A percentile compares a stretch with the other conserved stretches of the same genome.
Evolutionary conservation across 35 echinoderm and acorn worm genomes (phyloP).

Genomic region (Hemicentrotus pulcherrimus): DNA sequence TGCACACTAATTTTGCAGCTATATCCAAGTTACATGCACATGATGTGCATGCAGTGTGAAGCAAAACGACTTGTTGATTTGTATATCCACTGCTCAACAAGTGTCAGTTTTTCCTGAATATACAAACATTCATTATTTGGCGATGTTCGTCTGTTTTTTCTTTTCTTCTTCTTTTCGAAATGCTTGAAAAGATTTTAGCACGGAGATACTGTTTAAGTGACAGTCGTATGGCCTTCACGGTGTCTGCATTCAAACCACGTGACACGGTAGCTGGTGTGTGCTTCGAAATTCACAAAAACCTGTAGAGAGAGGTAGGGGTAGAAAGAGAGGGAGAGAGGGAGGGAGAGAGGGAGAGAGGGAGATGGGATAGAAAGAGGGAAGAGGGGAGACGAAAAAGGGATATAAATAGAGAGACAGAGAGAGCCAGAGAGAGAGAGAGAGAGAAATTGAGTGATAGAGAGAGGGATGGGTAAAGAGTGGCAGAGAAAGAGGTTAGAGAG

Average conservation of each 20-base stretch:
- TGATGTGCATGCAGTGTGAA: background rate
- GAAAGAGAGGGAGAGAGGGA: background rate
- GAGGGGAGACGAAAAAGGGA: too few species aligned
- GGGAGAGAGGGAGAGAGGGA: background rate
- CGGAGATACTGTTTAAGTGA: background rate
- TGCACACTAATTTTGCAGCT: background rate
- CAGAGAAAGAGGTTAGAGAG: too few species aligned
- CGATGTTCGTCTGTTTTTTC: background rate
- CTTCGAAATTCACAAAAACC: background rate
- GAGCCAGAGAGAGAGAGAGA: too few species aligned
- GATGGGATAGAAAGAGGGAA: background rate
- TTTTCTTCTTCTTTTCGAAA: background rate
- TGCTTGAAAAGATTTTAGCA: background rate
- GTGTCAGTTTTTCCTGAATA: background rate
- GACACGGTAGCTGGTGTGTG: background rate
- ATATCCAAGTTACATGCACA: background rate
- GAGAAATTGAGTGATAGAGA: background rate
- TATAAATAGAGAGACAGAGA: background rate
- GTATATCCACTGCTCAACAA: background rate
- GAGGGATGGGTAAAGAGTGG: too few species aligned
- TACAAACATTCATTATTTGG: background rate
- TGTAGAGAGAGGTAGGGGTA: background rate
- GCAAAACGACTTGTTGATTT: background rate
- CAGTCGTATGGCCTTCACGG: background rate
- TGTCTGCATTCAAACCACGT: background rate